A percentile compares a stretch with the other conserved stretches of the same genome.
Conservation (phyloP, 2,113 vertebrate genomes). For the Epinephelus cyanopodus region DNA sequence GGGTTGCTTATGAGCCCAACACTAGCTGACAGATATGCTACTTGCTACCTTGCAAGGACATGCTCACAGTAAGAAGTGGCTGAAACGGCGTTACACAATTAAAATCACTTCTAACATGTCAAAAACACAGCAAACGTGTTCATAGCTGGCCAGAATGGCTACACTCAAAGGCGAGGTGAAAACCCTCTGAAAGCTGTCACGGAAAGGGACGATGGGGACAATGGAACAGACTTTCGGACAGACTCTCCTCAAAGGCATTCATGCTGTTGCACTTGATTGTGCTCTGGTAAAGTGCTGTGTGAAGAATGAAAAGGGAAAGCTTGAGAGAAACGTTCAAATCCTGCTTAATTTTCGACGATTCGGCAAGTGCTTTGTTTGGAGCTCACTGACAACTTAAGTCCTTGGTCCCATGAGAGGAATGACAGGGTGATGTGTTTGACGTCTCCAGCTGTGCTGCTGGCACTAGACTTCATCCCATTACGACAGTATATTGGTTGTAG, state of each 20-base stretch:
- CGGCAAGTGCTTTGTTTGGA: slow-evolving; percentile 16
- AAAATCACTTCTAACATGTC: background rate
- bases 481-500: slow-evolving; percentile 1
- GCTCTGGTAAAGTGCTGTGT: background rate
- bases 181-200: background rate
- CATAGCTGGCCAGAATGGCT: background rate
- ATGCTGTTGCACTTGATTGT: background rate
- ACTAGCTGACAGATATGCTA: background rate
- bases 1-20: background rate
- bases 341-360: background rate
- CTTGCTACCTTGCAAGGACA: background rate
- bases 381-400: slow-evolving; percentile 32
- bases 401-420: slow-evolving; percentile 9
- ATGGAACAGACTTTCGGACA: background rate
- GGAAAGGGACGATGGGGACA: background rate
- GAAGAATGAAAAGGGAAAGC: background rate
- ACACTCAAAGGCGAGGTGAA: background rate
- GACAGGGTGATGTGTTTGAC: slow-evolving; percentile 22
- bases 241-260: background rate
- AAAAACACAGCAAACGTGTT: background rate
- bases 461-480: background rate
- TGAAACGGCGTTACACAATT: background rate
- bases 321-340: slow-evolving; percentile 1
- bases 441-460: background rate
- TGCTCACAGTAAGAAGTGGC: background rate